Base-by-base conservation (phyloP, 2,888 invertebrate species). In the Brachycybe producta region DNA sequence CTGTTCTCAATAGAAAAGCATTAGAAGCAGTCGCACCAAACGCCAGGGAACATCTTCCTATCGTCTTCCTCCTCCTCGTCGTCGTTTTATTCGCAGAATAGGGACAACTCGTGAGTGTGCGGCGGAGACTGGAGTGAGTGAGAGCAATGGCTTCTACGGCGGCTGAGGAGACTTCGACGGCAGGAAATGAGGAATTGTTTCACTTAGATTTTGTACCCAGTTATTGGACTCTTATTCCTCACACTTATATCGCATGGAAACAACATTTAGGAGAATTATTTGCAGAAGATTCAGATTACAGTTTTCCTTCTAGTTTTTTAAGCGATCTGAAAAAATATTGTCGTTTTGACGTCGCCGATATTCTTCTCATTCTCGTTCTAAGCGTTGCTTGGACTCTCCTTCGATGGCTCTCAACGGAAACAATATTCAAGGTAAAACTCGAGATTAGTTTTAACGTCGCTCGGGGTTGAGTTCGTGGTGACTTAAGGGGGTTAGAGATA, bases 401-500 rank as follows among this genome's bases (percentile, higher is more conserved):
- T n/a, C 52, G 58, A 38, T 47, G 54, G 45, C 28, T 54, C 23
- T 34, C 52, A 15, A 55, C 57, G 5, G 54, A 56, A 49, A 26
- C 46, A 27, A 38, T 56, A 45, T 57, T 58, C 47, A 56, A 55
- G 53, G 58, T 58, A 52, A 58, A 40, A 48, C 19, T 15, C 27
- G 21, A 7, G 8, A 28, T 40, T 28, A 8, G 28, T 5, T 13
- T 52, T 36, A 21, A 8, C 17, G 19, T 48, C 13, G 8, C 1
- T 23, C n/a, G 26, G 11, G 23, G 21, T 15, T 36, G 15, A 8
- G 13, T 17, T 45, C 48, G n/a, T 48, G 49, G 26, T 40, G 38
- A 49, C 11, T 30, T n/a, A n/a, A n/a, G n/a, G n/a, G n/a, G n/a
- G n/a, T n/a, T n/a, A n/a, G n/a, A n/a, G n/a, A n/a, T n/a, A n/a